Percentiles rank a stretch among this genome's conserved stretches.
These are phyloP conservation scores for Gymnothorax reevesii DNA, from an alignment of 2,797 vertebrate genomes.

Conservation along the genomic window DNA sequence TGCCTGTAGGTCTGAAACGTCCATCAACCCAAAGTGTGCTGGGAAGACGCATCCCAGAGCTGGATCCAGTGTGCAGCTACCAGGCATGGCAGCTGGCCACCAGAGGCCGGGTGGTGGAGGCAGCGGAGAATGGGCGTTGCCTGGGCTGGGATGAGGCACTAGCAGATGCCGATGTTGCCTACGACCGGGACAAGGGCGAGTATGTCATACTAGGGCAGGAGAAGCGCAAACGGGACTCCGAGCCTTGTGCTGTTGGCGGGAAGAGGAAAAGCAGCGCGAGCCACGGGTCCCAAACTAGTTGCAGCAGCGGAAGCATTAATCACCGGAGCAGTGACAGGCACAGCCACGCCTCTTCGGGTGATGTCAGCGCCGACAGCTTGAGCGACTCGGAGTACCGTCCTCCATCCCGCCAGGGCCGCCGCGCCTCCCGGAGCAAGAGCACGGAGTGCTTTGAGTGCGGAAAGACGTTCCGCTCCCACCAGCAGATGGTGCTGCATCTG, in stretches of 20 bases:
- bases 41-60: slow-evolving; percentile 83
- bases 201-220: slow-evolving; percentile 81
- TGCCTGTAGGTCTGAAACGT: slow-evolving; percentile 61
- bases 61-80: slow-evolving; percentile 93
- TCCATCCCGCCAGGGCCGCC: slow-evolving; percentile 74
- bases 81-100: slow-evolving; percentile 95
- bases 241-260: slow-evolving; percentile 64
- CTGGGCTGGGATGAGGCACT: slow-evolving; percentile 76
- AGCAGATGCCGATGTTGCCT: slow-evolving; percentile 77
- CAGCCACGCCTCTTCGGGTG: slow-evolving; percentile 61
- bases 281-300: background rate
- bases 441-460: slow-evolving; percentile 93
- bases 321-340: background rate
- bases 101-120: slow-evolving; percentile 86
- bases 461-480: slow-evolving; percentile 91
- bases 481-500: slow-evolving; percentile 91
- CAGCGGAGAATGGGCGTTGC: slow-evolving; percentile 76
- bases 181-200: slow-evolving; percentile 82
- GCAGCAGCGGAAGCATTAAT: slow-evolving; percentile 35
- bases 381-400: slow-evolving; percentile 83
- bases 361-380: slow-evolving; percentile 66
- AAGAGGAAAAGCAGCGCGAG: slow-evolving; percentile 55
- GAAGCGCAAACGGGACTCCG: slow-evolving; percentile 75
- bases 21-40: slow-evolving; percentile 51
- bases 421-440: slow-evolving; percentile 78